Conservation (phyloP, 2,797 vertebrate genomes). For the Lacerta agilis region DNA sequence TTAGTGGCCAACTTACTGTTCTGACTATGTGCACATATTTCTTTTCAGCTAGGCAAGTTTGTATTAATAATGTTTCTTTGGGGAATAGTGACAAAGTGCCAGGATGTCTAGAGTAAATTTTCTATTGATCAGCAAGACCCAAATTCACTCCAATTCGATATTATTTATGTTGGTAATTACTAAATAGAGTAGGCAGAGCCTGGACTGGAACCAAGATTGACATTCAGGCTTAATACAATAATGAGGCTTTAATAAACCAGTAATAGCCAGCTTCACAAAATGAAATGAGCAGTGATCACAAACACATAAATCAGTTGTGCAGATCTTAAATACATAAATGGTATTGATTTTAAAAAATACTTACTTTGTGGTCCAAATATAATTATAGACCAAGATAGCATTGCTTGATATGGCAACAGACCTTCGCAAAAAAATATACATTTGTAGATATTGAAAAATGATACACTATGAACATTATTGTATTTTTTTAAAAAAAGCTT, state of each 20-base stretch:
- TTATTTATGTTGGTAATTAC: conserved; percentile 55
- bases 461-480: neutral
- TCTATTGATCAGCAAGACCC: conserved; percentile 46
- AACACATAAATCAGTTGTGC: conserved; percentile 68
- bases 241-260: conserved; percentile 69
- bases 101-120: conserved; percentile 20
- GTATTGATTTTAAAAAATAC: conserved; percentile 66
- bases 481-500: neutral
- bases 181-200: conserved; percentile 44
- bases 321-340: conserved; percentile 68
- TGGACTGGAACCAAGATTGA: conserved; percentile 57
- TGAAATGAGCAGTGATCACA: conserved; percentile 68
- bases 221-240: conserved; percentile 62
- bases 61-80: conserved; percentile 35
- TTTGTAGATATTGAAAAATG: neutral
- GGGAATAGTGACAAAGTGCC: conserved; percentile 27
- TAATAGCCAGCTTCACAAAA: conserved; percentile 65
- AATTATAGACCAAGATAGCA: conserved; percentile 64
- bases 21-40: neutral
- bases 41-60: neutral
- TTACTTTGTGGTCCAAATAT: conserved; percentile 56
- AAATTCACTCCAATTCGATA: conserved; percentile 39
- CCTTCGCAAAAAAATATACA: conserved; percentile 34
- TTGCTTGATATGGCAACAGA: conserved; percentile 48
- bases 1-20: neutral